Percentiles rank a stretch among this genome's conserved stretches.
Conservation (phyloP, 2,888 invertebrate genomes). For the Spilarctia lutea region DNA sequence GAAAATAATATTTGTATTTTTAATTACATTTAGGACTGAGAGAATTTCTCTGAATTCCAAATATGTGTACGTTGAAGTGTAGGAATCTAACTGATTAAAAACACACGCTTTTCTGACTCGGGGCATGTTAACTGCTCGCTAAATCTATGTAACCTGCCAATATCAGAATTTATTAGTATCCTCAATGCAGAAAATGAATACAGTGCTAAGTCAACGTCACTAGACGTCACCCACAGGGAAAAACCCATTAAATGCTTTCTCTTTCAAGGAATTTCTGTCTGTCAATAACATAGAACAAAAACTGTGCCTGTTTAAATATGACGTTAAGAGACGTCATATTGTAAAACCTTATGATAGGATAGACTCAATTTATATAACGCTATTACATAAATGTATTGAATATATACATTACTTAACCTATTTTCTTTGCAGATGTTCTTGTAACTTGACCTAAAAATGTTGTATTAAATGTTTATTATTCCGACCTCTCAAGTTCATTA, state of each 20-base stretch:
- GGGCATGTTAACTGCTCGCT: neutral
- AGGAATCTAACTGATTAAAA: neutral
- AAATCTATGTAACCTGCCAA: neutral
- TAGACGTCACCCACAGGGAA: neutral
- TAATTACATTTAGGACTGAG: neutral
- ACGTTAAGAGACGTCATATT: neutral
- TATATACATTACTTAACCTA: constrained; percentile 2
- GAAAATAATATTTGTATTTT: neutral
- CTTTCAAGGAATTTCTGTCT: neutral
- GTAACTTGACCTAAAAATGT: constrained; percentile 3
- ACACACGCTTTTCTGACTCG: neutral
- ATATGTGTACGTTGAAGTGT: neutral
- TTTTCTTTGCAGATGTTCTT: neutral
- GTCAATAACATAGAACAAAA: neutral
- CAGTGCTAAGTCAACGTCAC: neutral
- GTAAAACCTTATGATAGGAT: neutral
- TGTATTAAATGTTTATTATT: constrained; percentile 5
- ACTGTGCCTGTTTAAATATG: neutral
- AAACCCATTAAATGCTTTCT: neutral
- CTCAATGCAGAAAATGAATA: neutral
- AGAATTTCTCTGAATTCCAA: fast-evolving
- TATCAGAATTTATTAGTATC: neutral
- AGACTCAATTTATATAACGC: neutral
- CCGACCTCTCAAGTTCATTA: neutral
- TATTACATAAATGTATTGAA: constrained; percentile 2